Percentiles rank a stretch among this genome's conserved stretches.
These are phyloP conservation scores for Drosophila neonasuta DNA, from an alignment of 2,888 invertebrate genomes.

Conservation along the genomic window DNA sequence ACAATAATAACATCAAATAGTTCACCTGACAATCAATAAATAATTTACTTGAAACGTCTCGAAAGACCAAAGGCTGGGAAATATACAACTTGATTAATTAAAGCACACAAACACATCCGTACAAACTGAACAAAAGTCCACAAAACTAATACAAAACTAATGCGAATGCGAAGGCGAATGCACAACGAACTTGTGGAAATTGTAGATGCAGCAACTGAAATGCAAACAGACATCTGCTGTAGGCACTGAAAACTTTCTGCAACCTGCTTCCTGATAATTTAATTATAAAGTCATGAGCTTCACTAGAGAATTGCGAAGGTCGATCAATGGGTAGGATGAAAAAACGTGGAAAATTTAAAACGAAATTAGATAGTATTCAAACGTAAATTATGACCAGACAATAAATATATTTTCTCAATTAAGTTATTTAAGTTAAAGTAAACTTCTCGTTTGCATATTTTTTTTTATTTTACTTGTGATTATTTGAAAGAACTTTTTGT, in stretches of 20 bases:
- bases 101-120: conserved; percentile 17
- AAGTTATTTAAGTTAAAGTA: too few species aligned
- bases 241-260: conserved; percentile 55
- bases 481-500: conserved; percentile 1
- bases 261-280: conserved; percentile 50
- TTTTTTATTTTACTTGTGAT: too few species aligned
- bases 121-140: conserved; percentile 13
- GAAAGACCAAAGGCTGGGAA: conserved; percentile 24
- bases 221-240: conserved; percentile 40
- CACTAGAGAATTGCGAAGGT: conserved; percentile 21
- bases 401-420: too few species aligned
- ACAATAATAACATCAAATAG: conserved; percentile 9
- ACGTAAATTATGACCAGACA: too few species aligned
- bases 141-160: conserved; percentile 23
- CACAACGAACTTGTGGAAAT: conserved; percentile 15
- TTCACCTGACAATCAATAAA: conserved; percentile 5
- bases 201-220: conserved; percentile 23
- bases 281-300: conserved; percentile 56
- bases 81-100: conserved; percentile 57
- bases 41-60: conserved; percentile 11
- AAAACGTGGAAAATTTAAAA: neutral
- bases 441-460: too few species aligned
- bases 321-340: neutral
- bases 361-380: too few species aligned
- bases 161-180: conserved; percentile 3